Evolutionary conservation across 2,113 vertebrate species (phyloP).

Genomic region (Murina feae): DNA sequence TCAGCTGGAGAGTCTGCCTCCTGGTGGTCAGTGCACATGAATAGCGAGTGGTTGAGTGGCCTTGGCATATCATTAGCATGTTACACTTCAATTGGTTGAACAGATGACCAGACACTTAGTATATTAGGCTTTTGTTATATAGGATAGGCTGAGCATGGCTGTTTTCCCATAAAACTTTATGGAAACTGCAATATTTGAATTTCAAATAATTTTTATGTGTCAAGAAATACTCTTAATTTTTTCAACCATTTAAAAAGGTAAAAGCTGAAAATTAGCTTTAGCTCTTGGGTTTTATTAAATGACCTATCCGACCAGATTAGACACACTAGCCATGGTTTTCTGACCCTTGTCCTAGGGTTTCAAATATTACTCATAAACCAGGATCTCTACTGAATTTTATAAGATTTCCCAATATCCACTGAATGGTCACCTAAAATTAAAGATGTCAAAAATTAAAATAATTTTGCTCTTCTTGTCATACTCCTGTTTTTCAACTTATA

Average conservation of each 20-base stretch:
- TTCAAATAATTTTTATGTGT: neutral
- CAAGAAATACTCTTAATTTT: neutral
- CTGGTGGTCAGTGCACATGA: too few relatives aligned
- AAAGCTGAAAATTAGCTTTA: neutral
- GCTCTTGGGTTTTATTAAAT: neutral
- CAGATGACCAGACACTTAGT: too few relatives aligned
- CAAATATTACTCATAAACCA: neutral
- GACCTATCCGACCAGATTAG: neutral
- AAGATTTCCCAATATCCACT: neutral
- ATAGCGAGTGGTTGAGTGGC: too few relatives aligned
- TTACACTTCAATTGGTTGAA: too few relatives aligned
- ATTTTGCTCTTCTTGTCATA: neutral
- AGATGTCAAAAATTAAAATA: neutral
- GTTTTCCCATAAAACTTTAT: neutral
- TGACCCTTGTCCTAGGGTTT: neutral
- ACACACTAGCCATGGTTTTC: neutral
- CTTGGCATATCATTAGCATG: too few relatives aligned
- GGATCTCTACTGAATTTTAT: neutral
- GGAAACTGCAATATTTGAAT: neutral
- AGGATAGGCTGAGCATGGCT: neutral
- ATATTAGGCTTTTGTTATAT: too few relatives aligned
- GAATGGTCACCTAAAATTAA: neutral
- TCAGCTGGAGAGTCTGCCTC: too few relatives aligned
- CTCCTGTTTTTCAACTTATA: neutral
- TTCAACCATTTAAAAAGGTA: slow-evolving; percentile 5